Percentiles rank a stretch among this genome's conserved stretches.
phyloP scores from a whole-genome alignment of 1,140 invertebrate species.

The Antheraea pernyi region DNA sequence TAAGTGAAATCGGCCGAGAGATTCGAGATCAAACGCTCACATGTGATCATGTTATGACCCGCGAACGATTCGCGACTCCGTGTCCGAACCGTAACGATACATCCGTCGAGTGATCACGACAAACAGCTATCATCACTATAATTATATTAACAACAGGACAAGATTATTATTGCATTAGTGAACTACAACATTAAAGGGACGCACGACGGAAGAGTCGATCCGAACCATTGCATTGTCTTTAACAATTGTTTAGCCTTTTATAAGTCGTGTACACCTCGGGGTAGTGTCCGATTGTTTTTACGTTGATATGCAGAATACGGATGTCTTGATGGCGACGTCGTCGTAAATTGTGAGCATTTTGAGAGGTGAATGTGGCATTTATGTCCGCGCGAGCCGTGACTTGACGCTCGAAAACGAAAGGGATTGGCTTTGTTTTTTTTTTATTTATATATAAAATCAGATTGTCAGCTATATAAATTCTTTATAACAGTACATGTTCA shows the following conservation, averaged over 20 bases:
- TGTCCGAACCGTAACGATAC: slow-evolving; percentile 68
- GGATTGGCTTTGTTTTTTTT: background rate
- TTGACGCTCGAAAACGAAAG: slow-evolving; percentile 6
- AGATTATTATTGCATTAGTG: slow-evolving; percentile 31
- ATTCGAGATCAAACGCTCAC: slow-evolving; percentile 28
- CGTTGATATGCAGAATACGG: slow-evolving; percentile 39
- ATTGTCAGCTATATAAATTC: background rate
- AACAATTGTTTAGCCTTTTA: slow-evolving; percentile 57
- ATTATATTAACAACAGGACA: slow-evolving; percentile 49
- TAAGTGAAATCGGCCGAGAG: slow-evolving; percentile 53
- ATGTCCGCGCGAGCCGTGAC: background rate
- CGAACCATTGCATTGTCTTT: slow-evolving; percentile 31
- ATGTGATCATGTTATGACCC: slow-evolving; percentile 47
- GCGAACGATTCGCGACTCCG: slow-evolving; percentile 54
- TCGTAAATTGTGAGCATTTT: slow-evolving; percentile 11
- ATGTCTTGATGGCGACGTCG: slow-evolving; percentile 24
- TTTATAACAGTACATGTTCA: background rate
- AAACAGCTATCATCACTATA: slow-evolving; percentile 49
- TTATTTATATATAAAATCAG: background rate
- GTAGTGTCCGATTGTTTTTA: slow-evolving; percentile 62
- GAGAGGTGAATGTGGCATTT: slow-evolving; percentile 35
- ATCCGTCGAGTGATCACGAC: slow-evolving; percentile 50
- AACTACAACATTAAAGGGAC: slow-evolving; percentile 1
- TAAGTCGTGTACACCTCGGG: slow-evolving; percentile 67
- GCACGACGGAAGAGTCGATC: slow-evolving; percentile 30